Percentiles rank a stretch among this genome's conserved stretches.
Conservation (phyloP, 2,888 invertebrate species). For the Orthosia gracilis region DNA sequence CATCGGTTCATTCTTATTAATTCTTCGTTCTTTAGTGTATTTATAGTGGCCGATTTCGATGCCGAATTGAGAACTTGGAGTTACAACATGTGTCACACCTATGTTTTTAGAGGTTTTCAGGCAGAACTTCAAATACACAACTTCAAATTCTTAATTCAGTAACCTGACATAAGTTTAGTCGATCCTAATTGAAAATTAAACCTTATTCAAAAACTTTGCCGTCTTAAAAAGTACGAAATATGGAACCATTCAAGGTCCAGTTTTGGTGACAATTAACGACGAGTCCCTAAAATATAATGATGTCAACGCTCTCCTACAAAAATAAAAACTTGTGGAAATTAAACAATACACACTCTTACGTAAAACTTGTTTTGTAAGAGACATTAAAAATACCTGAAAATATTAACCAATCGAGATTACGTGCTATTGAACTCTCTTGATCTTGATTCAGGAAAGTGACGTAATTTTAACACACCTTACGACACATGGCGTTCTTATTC, state of each 20-base stretch:
- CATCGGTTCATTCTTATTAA: too few species aligned
- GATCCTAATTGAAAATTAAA: background rate
- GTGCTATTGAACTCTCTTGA: slow-evolving; percentile 54
- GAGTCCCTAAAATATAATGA: background rate
- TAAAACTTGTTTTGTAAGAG: slow-evolving; percentile 36
- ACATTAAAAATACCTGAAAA: slow-evolving; percentile 31
- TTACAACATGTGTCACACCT: too few species aligned
- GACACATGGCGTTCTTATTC: slow-evolving; percentile 19
- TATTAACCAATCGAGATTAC: slow-evolving; percentile 34
- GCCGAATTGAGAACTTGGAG: too few species aligned
- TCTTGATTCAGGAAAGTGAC: slow-evolving; percentile 52
- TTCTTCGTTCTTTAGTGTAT: too few species aligned
- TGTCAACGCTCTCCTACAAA: background rate
- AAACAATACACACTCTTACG: slow-evolving; percentile 10
- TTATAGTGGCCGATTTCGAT: too few species aligned
- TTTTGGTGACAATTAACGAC: background rate
- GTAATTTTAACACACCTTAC: slow-evolving; percentile 43
- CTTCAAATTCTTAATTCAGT: too few species aligned
- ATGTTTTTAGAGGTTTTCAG: too few species aligned
- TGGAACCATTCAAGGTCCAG: background rate
- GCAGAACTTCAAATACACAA: too few species aligned
- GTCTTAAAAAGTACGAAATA: too few species aligned
- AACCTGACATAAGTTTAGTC: too few species aligned
- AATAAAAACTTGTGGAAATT: slow-evolving; percentile 2
- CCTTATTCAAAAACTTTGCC: background rate